Evolutionary conservation across 2,888 invertebrate species (phyloP).

Genomic region (Leucophenga maculata): DNA sequence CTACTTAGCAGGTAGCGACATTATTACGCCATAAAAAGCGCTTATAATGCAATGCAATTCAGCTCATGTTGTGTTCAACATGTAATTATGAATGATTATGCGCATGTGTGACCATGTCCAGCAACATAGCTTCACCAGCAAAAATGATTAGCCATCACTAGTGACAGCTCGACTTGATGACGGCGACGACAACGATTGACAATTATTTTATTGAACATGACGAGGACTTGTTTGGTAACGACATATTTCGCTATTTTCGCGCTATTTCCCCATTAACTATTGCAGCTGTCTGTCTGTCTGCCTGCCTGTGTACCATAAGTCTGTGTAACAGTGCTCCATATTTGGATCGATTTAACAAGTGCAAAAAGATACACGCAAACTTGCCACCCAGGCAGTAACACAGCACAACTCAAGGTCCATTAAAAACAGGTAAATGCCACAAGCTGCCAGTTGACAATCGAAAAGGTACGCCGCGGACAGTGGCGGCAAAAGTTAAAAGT

Average conservation of each 20-base stretch:
- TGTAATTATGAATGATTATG: slow-evolving; percentile 64
- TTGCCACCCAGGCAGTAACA: slow-evolving; percentile 54
- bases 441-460: slow-evolving; percentile 8
- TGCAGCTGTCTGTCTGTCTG: too few relatives aligned
- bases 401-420: slow-evolving; percentile 40
- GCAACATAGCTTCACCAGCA: background rate
- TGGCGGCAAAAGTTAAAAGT: slow-evolving; percentile 21
- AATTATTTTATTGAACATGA: slow-evolving; percentile 51
- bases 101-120: slow-evolving; percentile 45
- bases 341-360: slow-evolving; percentile 59
- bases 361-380: slow-evolving; percentile 51
- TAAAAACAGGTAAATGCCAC: slow-evolving; percentile 30
- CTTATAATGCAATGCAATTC: background rate
- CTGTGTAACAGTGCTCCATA: slow-evolving; percentile 39
- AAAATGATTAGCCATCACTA: slow-evolving; percentile 61
- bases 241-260: too few relatives aligned
- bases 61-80: background rate
- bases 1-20: too few relatives aligned
- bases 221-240: too few relatives aligned
- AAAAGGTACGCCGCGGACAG: background rate
- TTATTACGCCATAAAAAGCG: too few relatives aligned
- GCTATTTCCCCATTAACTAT: too few relatives aligned
- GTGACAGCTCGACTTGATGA: slow-evolving; percentile 50
- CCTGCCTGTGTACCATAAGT: too few relatives aligned
- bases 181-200: slow-evolving; percentile 40